These are phyloP conservation scores for Cataglyphis altisquamis DNA, from an alignment of 2,888 invertebrate species.

Conservation along the genomic window DNA sequence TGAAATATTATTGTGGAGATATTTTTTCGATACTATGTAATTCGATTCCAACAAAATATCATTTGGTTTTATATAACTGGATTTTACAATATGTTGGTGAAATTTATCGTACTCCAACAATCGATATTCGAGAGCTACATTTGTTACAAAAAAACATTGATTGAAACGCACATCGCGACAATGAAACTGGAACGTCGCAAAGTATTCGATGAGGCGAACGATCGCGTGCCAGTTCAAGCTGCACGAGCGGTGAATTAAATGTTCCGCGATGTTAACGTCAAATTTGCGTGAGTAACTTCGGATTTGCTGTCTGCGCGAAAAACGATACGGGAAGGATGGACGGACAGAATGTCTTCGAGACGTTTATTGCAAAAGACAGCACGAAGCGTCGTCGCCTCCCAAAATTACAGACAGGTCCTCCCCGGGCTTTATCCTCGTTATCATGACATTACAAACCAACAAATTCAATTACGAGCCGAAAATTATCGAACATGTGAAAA, in stretches of 20 bases:
- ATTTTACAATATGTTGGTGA: background rate
- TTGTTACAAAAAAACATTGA: conserved; percentile 1
- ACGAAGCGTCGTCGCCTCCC: conserved; percentile 59
- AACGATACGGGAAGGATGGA: conserved; percentile 52
- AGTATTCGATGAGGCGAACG: conserved; percentile 52
- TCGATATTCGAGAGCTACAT: background rate
- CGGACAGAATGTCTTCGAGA: conserved; percentile 64
- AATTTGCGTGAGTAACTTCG: conserved; percentile 80
- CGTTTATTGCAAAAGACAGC: conserved; percentile 44
- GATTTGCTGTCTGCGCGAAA: conserved; percentile 36
- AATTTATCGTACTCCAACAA: background rate
- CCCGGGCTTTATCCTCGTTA: conserved; percentile 38
- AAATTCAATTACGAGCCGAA: conserved; percentile 42
- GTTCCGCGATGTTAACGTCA: conserved; percentile 83
- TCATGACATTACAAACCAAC: conserved; percentile 56
- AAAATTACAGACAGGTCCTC: conserved; percentile 61
- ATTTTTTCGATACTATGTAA: background rate
- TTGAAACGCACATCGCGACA: conserved; percentile 35
- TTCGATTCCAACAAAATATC: background rate
- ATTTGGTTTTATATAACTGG: background rate
- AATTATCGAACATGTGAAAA: conserved; percentile 60
- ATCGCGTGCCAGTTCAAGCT: conserved; percentile 82
- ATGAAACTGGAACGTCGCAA: conserved; percentile 55
- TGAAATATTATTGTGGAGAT: background rate
- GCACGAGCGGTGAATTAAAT: conserved; percentile 82